A percentile compares a stretch with the other conserved stretches of the same genome.
Evolutionary conservation across 2,888 invertebrate genomes (phyloP).

Genomic region (Nysson spinosus): DNA sequence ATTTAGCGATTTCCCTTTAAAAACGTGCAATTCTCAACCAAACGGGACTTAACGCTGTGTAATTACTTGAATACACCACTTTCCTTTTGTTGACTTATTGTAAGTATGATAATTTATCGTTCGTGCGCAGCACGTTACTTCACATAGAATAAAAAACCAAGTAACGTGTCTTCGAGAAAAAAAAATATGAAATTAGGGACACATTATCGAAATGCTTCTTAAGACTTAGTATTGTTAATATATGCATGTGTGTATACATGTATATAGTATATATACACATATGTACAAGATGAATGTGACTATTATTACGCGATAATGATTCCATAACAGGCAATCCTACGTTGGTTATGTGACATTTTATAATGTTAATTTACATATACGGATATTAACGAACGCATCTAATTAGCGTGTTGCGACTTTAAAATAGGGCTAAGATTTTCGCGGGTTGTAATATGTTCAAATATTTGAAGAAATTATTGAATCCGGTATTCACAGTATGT

Average conservation of each 20-base stretch:
- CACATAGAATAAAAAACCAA: conserved; percentile 22
- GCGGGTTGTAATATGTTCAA: no score
- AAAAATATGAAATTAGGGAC: conserved; percentile 22
- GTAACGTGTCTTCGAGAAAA: conserved; percentile 25
- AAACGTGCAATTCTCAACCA: conserved; percentile 53
- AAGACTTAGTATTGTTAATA: conserved; percentile 47
- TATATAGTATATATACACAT: conserved; percentile 37
- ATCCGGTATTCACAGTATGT: no score
- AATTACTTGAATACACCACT: conserved; percentile 31
- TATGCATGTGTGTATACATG: conserved; percentile 23
- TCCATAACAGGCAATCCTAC: conserved; percentile 48
- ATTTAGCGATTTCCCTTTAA: conserved; percentile 25
- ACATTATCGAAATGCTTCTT: conserved; percentile 43
- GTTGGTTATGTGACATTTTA: conserved; percentile 60
- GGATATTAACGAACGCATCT: conserved; percentile 33
- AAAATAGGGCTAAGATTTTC: background rate
- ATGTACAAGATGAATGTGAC: conserved; percentile 57
- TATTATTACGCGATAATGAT: conserved; percentile 52
- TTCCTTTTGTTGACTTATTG: conserved; percentile 53
- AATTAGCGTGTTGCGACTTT: background rate
- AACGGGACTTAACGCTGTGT: conserved; percentile 48
- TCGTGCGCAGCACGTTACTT: conserved; percentile 39
- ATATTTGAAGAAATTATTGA: no score
- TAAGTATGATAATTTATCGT: conserved; percentile 54
- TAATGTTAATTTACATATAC: conserved; percentile 63